Evolutionary conservation across 2,888 invertebrate genomes (phyloP).

Genomic region (Nomada fucata): DNA sequence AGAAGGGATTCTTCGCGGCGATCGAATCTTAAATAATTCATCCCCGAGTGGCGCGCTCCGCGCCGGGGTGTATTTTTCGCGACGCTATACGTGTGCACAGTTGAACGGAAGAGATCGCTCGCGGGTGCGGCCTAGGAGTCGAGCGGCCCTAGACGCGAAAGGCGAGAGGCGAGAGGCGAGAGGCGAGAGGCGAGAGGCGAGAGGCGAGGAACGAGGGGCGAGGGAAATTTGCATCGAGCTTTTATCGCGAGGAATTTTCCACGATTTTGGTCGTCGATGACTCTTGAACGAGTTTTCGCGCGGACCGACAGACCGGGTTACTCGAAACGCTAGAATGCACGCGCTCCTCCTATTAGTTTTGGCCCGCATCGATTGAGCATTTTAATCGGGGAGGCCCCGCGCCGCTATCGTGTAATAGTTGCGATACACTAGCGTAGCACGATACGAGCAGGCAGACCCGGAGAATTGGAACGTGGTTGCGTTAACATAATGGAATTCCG

Average conservation of each 20-base stretch:
- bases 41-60: conserved; percentile 44
- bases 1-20: conserved; percentile 45
- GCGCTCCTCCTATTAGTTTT: conserved; percentile 43
- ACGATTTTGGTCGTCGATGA: not conserved
- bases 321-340: conserved; percentile 52
- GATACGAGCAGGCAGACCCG: conserved; percentile 68
- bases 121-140: not conserved
- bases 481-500: conserved; percentile 78
- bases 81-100: not conserved
- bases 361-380: conserved; percentile 73
- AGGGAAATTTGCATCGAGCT: not conserved
- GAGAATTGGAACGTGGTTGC: conserved; percentile 76
- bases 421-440: conserved; percentile 72
- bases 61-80: conserved; percentile 27
- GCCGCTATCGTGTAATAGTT: conserved; percentile 67
- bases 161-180: not conserved
- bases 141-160: not conserved
- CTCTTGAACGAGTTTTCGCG: conserved; percentile 33
- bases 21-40: conserved; percentile 54
- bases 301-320: not conserved
- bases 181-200: too few relatives aligned
- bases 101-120: not conserved
- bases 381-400: conserved; percentile 73
- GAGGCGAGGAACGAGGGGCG: not conserved
- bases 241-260: conserved; percentile 24